phyloP scores from a whole-genome alignment of 2,888 invertebrate genomes.

The Rhingia rostrata region DNA sequence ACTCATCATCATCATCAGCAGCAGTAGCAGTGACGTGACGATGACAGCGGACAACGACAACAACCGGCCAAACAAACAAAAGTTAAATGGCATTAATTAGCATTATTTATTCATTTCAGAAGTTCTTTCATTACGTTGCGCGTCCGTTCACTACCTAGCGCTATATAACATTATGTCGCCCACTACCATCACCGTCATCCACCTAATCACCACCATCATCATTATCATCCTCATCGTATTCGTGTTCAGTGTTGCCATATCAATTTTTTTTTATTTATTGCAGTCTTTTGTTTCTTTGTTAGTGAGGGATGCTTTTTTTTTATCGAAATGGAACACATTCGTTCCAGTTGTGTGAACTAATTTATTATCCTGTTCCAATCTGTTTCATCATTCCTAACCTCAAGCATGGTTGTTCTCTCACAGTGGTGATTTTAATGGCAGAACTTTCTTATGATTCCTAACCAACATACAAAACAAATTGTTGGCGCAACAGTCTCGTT shows the following conservation, averaged over 20 bases:
- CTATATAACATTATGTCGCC: conserved; percentile 30
- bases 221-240: background rate
- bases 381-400: no score
- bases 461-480: no score
- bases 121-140: conserved; percentile 61
- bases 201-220: conserved; percentile 18
- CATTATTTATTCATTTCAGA: conserved; percentile 68
- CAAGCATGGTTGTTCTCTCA: no score
- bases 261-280: background rate
- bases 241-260: conserved; percentile 1
- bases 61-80: conserved; percentile 58
- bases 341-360: no score
- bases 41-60: conserved; percentile 51
- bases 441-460: no score
- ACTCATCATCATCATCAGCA: background rate
- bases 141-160: conserved; percentile 26
- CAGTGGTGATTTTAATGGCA: no score
- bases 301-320: no score
- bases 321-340: no score
- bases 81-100: conserved; percentile 65
- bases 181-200: conserved; percentile 23
- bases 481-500: no score
- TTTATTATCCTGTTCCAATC: no score
- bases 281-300: no score
- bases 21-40: conserved; percentile 37